These are phyloP conservation scores for Sebastiscus tertius DNA, from an alignment of 2,797 vertebrate species.

Conservation along the genomic window DNA sequence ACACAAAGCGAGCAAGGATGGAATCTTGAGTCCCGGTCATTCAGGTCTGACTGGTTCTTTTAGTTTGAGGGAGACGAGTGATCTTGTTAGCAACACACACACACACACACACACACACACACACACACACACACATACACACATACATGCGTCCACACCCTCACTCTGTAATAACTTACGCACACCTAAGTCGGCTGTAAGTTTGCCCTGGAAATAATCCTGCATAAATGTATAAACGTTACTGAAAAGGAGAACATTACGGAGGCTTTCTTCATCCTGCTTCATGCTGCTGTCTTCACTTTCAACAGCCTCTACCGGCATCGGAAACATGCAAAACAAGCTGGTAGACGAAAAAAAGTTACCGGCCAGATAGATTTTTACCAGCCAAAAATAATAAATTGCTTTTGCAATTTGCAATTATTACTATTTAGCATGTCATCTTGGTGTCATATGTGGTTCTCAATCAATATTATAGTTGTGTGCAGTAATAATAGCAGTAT, in stretches of 20 bases:
- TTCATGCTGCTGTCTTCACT: too few relatives aligned
- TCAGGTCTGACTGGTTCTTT: constrained; percentile 73
- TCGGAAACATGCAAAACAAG: too few relatives aligned
- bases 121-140: neutral
- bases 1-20: neutral
- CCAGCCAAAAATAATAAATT: neutral
- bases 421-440: too few relatives aligned
- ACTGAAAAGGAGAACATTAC: too few relatives aligned
- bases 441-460: too few relatives aligned
- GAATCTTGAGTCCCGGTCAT: constrained; percentile 46
- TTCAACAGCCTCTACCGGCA: too few relatives aligned
- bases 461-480: neutral
- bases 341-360: too few relatives aligned
- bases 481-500: neutral
- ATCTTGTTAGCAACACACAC: constrained; percentile 19
- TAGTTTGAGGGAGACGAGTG: constrained; percentile 9
- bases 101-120: neutral
- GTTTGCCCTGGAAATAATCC: neutral
- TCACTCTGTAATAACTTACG: neutral
- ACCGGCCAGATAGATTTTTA: neutral
- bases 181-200: neutral
- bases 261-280: too few relatives aligned
- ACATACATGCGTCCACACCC: neutral
- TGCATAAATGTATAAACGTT: neutral
- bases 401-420: neutral